Evolutionary conservation across 1,140 invertebrate genomes (phyloP), one percentile per base, ranked within the genome.

Genomic region (Neodiprion virginianus): DNA sequence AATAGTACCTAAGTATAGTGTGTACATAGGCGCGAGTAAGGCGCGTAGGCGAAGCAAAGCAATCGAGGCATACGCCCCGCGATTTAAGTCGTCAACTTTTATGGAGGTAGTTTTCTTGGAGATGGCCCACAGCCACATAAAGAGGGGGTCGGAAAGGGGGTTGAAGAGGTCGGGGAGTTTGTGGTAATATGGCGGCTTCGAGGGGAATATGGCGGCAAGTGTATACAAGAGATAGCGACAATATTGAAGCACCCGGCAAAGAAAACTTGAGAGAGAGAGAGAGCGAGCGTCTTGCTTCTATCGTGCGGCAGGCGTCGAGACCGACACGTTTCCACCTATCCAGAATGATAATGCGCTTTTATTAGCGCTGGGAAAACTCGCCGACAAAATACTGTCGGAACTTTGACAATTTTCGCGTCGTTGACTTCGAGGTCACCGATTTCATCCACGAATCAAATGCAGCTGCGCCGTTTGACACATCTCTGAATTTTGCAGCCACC

Each of bases 1-100:
- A 61, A 61, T 61, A 61, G 53, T 61, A 40, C 28, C 53, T 61
- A 61, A 17, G 53, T 14, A 61, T 17, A 61, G n/a, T 61, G 53
- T 40, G 53, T 61, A 61, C 53, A 61, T 61, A 61, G 53, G 53
- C 53, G 53, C 53, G 53, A 61, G 53, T 69, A 11, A 71, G n/a
- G 23, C 23, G 14, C 21, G 70, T 48, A 21, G 67, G 67, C 67
- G 21, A 47, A 47, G 67, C 23, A 61, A 47, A 50, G 14, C 72
- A 61, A 72, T 68, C 73, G 76, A 75, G 82, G 84, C 85, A 85
- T 86, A 85, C 84, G 84, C 83, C 83, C 80, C 76, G 78, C 82
- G 82, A 85, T 86, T 85, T 85, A 85, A 86, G 83, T 86, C 83
- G 83, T 85, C 84, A 84, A 85, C 84, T 85, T 86, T 86, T 86